Percentiles rank a stretch among this genome's conserved stretches.
Evolutionary conservation across 2,113 vertebrate genomes (phyloP).

Genomic region (Piprites chloris): DNA sequence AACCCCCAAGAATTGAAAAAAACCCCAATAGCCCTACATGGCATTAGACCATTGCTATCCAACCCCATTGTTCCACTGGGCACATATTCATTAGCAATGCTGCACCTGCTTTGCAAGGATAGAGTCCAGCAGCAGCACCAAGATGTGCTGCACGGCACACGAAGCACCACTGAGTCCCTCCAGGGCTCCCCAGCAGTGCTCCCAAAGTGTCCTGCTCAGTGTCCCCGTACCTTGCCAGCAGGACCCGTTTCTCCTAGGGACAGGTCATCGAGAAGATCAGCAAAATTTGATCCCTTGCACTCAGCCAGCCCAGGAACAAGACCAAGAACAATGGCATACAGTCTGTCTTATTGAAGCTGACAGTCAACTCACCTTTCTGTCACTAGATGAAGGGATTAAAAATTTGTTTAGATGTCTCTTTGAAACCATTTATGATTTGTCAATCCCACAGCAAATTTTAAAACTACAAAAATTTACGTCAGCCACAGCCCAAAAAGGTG

Average conservation of each 20-base stretch:
- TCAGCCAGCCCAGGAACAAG: not conserved
- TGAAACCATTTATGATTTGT: not conserved
- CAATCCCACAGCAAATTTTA: not conserved
- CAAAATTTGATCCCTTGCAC: rapidly evolving
- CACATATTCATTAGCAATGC: rapidly evolving
- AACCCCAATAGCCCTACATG: not conserved
- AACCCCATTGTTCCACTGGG: not conserved
- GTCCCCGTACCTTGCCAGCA: rapidly evolving
- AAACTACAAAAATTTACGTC: not conserved
- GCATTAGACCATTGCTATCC: not conserved
- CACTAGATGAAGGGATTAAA: not conserved
- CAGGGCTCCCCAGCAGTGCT: rapidly evolving
- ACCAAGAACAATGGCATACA: not conserved
- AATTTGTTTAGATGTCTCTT: not conserved
- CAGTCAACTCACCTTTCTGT: not conserved
- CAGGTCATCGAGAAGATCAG: not conserved
- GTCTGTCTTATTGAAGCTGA: not conserved
- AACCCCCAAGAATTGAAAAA: not conserved
- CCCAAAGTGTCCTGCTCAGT: not conserved
- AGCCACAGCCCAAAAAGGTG: not conserved
- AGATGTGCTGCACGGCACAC: rapidly evolving
- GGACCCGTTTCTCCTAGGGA: not conserved
- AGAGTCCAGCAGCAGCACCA: not conserved
- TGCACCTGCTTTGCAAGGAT: not conserved
- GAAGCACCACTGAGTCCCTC: rapidly evolving